These are phyloP conservation scores for Drepana falcataria DNA, from an alignment of 2,888 invertebrate genomes.

Conservation along the genomic window DNA sequence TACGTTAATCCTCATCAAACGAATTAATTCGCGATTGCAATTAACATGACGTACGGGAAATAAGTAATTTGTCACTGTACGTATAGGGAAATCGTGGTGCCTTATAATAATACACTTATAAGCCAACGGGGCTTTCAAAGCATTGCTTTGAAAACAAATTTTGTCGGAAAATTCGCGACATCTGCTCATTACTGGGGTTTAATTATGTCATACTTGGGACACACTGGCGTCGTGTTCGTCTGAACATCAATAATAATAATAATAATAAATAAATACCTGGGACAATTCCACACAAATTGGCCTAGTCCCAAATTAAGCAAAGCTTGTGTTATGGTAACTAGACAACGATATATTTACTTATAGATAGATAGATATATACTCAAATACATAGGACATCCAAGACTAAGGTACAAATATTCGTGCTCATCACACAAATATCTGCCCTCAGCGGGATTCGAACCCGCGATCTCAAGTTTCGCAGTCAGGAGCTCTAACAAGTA, in stretches of 20 bases:
- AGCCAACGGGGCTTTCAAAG: constrained; percentile 1
- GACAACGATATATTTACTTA: too few species aligned
- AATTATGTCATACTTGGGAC: constrained; percentile 2
- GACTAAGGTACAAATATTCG: too few species aligned
- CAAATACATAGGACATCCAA: too few species aligned
- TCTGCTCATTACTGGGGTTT: constrained; percentile 3
- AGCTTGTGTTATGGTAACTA: too few species aligned
- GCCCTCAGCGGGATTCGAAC: too few species aligned
- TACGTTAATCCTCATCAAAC: not conserved
- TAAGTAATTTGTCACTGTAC: constrained; percentile 2
- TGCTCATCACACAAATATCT: too few species aligned
- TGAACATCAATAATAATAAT: not conserved
- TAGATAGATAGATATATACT: too few species aligned
- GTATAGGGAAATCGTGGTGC: not conserved
- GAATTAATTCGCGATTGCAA: not conserved
- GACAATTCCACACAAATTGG: too few species aligned
- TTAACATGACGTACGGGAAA: not conserved
- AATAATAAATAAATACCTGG: too few species aligned
- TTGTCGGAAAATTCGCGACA: constrained; percentile 16
- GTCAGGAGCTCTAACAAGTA: too few species aligned
- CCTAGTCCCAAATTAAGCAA: too few species aligned
- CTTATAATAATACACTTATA: not conserved
- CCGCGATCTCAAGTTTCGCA: too few species aligned
- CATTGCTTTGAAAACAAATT: constrained; percentile 25
- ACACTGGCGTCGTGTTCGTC: not conserved